phyloP scores from a whole-genome alignment of 2,113 vertebrate species.

The Sarotherodon lohbergeri region DNA sequence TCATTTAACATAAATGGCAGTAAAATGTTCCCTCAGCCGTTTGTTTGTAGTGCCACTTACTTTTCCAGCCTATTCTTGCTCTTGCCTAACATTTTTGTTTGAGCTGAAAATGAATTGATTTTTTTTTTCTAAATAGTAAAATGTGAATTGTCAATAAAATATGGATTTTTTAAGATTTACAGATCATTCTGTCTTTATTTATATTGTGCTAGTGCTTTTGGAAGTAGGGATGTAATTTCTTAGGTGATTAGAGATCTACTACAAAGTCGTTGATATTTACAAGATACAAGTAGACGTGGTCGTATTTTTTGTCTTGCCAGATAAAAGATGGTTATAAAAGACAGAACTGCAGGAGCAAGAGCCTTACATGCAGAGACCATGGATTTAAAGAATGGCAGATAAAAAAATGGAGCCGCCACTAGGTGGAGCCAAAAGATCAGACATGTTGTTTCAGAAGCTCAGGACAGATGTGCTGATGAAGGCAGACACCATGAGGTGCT shows the following conservation, averaged over 20 bases:
- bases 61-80: not conserved
- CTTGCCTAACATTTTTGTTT: not conserved
- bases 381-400: not conserved
- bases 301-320: not conserved
- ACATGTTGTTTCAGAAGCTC: not conserved
- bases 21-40: not conserved
- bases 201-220: not conserved
- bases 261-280: not conserved
- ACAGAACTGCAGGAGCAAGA: not conserved
- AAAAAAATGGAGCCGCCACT: not conserved
- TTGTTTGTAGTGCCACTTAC: not conserved
- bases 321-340: not conserved
- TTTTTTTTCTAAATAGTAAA: not conserved
- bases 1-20: not conserved
- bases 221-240: not conserved
- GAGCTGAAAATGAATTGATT: accelerated
- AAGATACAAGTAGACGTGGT: not conserved
- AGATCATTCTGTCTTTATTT: not conserved
- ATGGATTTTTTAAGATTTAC: not conserved
- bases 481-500: not conserved
- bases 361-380: not conserved
- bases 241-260: not conserved
- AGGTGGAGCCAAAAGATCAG: conserved; percentile 10
- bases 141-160: not conserved
- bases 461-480: not conserved